Evolutionary conservation across 2,888 invertebrate species (phyloP), one percentile per base, ranked within the genome.

Genomic region (Onchidella celtica): DNA sequence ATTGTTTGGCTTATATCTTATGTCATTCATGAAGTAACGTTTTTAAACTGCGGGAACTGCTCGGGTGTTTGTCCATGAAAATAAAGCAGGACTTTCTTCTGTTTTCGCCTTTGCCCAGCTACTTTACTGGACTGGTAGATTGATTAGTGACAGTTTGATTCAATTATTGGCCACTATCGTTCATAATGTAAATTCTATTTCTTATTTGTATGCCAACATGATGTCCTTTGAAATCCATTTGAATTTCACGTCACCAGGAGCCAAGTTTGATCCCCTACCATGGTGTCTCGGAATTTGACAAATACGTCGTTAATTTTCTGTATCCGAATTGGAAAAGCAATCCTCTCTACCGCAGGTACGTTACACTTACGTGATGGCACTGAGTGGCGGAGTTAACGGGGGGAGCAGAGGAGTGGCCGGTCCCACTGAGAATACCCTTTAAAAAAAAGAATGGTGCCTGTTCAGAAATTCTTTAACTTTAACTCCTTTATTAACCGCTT

Each of bases 241-340:
- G 6, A 47, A 47, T 47, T 47, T 47, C 47, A 11, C 6, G 6
- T 47, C n/a, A 29, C 14, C 70, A 70, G 70, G 70, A 70, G 21
- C 70, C 70, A 17, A 11, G 32, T 32, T 70, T 27, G 38, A 40
- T 70, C 17, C 70, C 70, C 29, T 70, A 40, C 32, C 38, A 55
- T 55, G 70, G 17, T 21, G 47, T 55, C 17, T 70, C 70, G 27
- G 55, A 55, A 40, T 70, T 70, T 29, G 70, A 70, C 21, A 47
- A 70, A 21, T 70, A 70, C 32, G 17, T 70, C 27, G 55, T 70
- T 3, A 55, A 70, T 55, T 21, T 27, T 1, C 55, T 70, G 3
- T 70, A 70, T 17, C 70, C 70, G n/a, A 32, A 32, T 11, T 47
- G 47, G 70, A 70, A 70, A 55, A 47, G 55, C 4, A 55, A 70